A percentile compares a stretch with the other conserved stretches of the same genome.
phyloP scores from a whole-genome alignment of 2,113 vertebrate genomes.

The Nothobranchius furzeri region DNA sequence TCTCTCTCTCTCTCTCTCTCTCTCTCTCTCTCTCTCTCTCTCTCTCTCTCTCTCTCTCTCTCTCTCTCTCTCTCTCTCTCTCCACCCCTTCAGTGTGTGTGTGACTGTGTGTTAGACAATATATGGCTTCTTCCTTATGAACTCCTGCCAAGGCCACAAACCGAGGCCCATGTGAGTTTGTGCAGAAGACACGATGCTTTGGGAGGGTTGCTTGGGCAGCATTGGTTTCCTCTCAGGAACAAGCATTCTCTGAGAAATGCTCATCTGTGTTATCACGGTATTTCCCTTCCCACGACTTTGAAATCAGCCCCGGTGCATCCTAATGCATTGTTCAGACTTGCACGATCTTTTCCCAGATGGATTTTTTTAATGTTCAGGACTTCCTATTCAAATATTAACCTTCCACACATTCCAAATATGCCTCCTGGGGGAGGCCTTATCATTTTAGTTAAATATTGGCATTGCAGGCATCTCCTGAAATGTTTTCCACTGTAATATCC shows the following conservation, averaged over 20 bases:
- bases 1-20: constrained; percentile 31
- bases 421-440: constrained; percentile 8
- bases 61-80: constrained; percentile 20
- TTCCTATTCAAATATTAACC: constrained; percentile 21
- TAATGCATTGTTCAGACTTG: constrained; percentile 52
- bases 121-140: constrained; percentile 48
- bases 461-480: no score
- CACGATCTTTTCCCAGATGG: constrained; percentile 42
- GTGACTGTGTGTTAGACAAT: constrained; percentile 29
- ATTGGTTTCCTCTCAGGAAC: constrained; percentile 49
- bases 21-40: constrained; percentile 28
- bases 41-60: constrained; percentile 27
- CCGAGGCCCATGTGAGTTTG: constrained; percentile 39
- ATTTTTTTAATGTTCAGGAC: constrained; percentile 29
- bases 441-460: no score
- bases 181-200: constrained; percentile 15
- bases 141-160: constrained; percentile 46
- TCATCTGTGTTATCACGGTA: constrained; percentile 15
- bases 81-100: constrained; percentile 6
- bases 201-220: constrained; percentile 10
- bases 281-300: constrained; percentile 56
- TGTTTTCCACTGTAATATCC: constrained; percentile 14
- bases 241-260: constrained; percentile 33
- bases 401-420: constrained; percentile 7
- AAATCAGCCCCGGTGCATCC: constrained; percentile 41